Conservation (phyloP, 2,888 invertebrate genomes). For the Ophion ellenae region DNA sequence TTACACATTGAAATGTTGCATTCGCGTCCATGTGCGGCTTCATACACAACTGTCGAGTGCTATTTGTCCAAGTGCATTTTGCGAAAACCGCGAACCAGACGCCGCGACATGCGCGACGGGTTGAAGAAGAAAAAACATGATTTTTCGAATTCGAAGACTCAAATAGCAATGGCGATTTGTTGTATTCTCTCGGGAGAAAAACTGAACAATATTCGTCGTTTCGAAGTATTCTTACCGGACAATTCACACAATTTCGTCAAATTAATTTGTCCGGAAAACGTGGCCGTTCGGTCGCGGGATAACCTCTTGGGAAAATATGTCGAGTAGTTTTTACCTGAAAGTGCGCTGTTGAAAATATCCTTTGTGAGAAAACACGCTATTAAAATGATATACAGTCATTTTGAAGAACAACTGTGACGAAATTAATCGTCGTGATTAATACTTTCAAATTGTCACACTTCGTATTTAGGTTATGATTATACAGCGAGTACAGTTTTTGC, state of each 20-base stretch:
- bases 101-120: constrained; percentile 69
- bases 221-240: background rate
- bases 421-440: background rate
- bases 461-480: background rate
- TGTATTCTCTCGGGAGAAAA: background rate
- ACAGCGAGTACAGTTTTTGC: background rate
- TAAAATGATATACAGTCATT: background rate
- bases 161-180: background rate
- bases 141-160: constrained; percentile 74
- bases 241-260: constrained; percentile 4
- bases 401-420: background rate
- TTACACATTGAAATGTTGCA: background rate
- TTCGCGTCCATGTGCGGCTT: background rate
- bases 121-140: constrained; percentile 64
- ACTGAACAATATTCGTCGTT: background rate
- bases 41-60: background rate
- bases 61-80: background rate
- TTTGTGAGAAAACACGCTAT: background rate
- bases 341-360: background rate
- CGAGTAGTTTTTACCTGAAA: constrained; percentile 1
- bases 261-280: constrained; percentile 10
- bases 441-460: background rate
- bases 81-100: constrained; percentile 74
- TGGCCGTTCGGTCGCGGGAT: constrained; percentile 54
- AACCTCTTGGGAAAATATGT: constrained; percentile 65